Evolutionary conservation across 2,888 invertebrate genomes (phyloP), one percentile per base, ranked within the genome.

Genomic region (Chloroclystis v-ata): DNA sequence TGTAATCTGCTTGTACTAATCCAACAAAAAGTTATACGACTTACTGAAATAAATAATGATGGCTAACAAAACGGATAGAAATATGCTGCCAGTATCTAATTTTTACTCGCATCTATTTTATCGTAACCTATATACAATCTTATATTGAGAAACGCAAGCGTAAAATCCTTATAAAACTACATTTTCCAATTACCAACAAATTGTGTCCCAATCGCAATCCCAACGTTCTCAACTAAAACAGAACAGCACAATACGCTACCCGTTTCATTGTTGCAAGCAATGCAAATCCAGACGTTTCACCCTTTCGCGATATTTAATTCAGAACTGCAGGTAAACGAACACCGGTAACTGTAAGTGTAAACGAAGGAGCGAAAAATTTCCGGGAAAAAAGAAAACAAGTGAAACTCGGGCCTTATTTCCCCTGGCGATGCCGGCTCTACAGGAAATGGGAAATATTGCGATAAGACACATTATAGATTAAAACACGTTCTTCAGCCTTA

Each of bases 401-500:
- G 82, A 85, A 87, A 87, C 78, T 81, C 85, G 67, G 82, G 81
- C 85, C 84, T 85, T 87, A 88, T 88, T 87, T 89, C 88, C 88
- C 88, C 66, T 82, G 88, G 71, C 87, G 35, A 35, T 35, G 86
- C 79, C 75, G 67, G 67, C 75, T 75, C 75, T 76, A 77, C 76
- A 69, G 86, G 84, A 86, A 88, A 86, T 87, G 87, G 87, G 82
- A 87, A 88, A 88, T 87, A 88, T 88, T 80, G 86, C 84, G 86
- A 88, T 89, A 88, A 89, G 86, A 76, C 73, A 75, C 87, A 86
- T 88, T 88, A 87, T 82, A 85, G 83, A 87, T 87, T 87, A 86
- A 35, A 84, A 85, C 80, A 77, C 73, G 78, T 77, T 72, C 62
- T 72, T 72, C 62, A 69, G 71, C 72, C 75, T 77, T 82, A 84